Evolutionary conservation across 2,113 vertebrate genomes (phyloP), one percentile per base, ranked within the genome.

Genomic region (Notothenia coriiceps): DNA sequence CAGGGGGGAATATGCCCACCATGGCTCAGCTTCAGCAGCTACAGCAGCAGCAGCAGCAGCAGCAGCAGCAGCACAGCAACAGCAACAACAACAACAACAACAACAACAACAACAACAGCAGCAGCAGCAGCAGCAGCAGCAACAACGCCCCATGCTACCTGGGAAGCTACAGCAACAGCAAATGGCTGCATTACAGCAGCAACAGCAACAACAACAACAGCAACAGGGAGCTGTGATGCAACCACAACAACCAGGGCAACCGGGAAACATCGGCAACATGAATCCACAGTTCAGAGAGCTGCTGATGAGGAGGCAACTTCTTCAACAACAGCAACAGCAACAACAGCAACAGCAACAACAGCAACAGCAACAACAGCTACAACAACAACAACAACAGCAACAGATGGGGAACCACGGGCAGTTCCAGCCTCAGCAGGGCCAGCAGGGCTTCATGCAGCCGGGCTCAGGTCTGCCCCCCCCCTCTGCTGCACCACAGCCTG

Each of bases 391-490:
- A 44, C 96, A 96, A 40, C 96, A 95, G 40, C 96, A 96, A 68
- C 96, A 97, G 66, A 96, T 99, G 95, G 96, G 95, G 62, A 97
- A 95, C 87, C 97, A 98, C 5, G 95, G 74, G 88, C 98, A 98
- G 92, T 98, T 99, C 67, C 98, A 97, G 64, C 92, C 89, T 75
- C 93, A 98, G 83, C 97, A 96, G 89, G 96, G 95, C 22, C 98
- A 97, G 68, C 96, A 97, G 59, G 95, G 94, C 84, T 94, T 94
- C 84, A 91, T 94, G 89, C 93, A 92, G 78, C 76, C 87, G 29
- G 87, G 90, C 3, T 90, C 96, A 59, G 97, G 97, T 90, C 96
- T 97, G 57, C 91, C 96, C 40, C 95, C 97, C 0, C 95, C 97
- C 0, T 96, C 90, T 9, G 91, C 93, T 15, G 94, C 94, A 74